These are phyloP conservation scores for Carassius gibelio DNA, from an alignment of 2,113 vertebrate genomes.

Conservation along the genomic window DNA sequence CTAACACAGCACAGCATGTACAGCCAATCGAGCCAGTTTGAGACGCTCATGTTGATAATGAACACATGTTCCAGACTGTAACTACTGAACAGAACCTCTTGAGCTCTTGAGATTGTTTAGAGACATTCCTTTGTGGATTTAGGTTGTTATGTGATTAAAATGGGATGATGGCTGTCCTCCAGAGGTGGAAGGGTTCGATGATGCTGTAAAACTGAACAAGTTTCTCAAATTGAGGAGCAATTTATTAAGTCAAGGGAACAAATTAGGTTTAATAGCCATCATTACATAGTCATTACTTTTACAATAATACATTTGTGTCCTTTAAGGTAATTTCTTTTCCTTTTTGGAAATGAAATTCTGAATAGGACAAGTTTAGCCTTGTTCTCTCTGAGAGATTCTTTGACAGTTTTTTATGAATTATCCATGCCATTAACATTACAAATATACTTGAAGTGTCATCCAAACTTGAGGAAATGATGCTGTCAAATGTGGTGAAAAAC, in stretches of 20 bases:
- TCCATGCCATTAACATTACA: neutral
- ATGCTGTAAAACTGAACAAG: neutral
- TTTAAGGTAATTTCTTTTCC: neutral
- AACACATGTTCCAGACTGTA: constrained; percentile 8
- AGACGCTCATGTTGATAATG: constrained; percentile 7
- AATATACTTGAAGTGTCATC: neutral
- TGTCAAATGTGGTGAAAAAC: neutral
- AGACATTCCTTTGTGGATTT: constrained; percentile 14
- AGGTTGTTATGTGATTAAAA: constrained; percentile 12
- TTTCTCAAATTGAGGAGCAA: neutral
- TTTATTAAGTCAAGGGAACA: neutral
- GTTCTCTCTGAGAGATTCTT: neutral
- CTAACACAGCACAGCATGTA: neutral
- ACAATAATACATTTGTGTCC: neutral
- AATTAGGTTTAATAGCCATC: neutral
- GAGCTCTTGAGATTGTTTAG: neutral
- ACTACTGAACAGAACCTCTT: neutral
- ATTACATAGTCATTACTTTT: neutral
- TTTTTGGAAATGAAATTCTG: neutral
- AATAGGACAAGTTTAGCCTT: neutral
- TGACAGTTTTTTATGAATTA: neutral
- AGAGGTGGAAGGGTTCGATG: neutral
- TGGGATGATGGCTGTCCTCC: neutral
- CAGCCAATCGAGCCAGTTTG: neutral
- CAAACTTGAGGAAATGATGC: neutral